Conservation (phyloP, 2,113 vertebrate species). For the Balaeniceps rex region DNA sequence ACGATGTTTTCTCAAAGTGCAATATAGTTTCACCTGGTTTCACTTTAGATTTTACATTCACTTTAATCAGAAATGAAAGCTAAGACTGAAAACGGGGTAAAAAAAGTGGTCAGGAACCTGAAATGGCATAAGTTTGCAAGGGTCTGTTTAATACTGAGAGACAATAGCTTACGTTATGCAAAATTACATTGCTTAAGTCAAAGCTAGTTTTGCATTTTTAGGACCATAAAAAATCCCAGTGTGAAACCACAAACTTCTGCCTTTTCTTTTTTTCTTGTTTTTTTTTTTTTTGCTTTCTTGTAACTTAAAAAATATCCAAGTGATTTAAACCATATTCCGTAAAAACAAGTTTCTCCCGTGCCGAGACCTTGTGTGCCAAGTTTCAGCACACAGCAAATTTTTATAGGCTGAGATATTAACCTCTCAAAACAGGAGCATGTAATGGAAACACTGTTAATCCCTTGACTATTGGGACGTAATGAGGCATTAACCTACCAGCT, state of each 20-base stretch:
- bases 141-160: conserved; percentile 5
- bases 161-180: conserved; percentile 40
- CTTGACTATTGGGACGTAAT: background rate
- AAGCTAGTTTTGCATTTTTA: conserved; percentile 68
- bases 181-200: conserved; percentile 56
- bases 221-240: conserved; percentile 68
- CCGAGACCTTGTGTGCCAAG: conserved; percentile 45
- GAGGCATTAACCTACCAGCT: background rate
- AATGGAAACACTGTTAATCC: conserved; percentile 38
- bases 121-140: conserved; percentile 23
- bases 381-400: conserved; percentile 49
- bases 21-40: background rate
- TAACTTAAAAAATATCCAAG: conserved; percentile 49
- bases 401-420: conserved; percentile 63
- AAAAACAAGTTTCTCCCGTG: conserved; percentile 59
- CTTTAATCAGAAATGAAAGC: conserved; percentile 10
- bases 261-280: conserved; percentile 42
- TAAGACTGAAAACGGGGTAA: background rate
- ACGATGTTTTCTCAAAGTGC: background rate
- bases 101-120: background rate
- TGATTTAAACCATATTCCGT: conserved; percentile 71
- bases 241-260: conserved; percentile 72
- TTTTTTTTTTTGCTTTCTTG: conserved; percentile 46
- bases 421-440: conserved; percentile 60
- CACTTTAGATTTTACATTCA: background rate